Percentiles rank a stretch among this genome's conserved stretches.
phyloP scores from a whole-genome alignment of 2,113 vertebrate genomes.

The Alces alces region DNA sequence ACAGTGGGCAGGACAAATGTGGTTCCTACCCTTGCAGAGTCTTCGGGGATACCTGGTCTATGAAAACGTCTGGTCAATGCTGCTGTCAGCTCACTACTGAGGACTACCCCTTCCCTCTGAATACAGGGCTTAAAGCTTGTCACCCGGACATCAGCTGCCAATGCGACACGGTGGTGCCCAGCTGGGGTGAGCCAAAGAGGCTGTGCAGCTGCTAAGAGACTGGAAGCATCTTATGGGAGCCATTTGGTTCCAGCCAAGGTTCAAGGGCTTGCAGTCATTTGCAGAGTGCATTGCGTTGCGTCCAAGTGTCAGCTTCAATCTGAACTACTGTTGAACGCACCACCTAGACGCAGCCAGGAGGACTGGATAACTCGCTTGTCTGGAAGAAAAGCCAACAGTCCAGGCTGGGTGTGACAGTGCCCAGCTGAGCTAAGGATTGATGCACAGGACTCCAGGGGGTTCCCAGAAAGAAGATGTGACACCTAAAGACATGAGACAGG shows the following conservation, averaged over 20 bases:
- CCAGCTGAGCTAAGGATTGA: not conserved
- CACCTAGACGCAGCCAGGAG: not conserved
- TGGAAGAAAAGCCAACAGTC: not conserved
- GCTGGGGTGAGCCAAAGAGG: not conserved
- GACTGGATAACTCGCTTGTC: not conserved
- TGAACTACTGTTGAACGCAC: not conserved
- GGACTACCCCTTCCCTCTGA: not conserved
- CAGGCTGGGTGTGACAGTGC: not conserved
- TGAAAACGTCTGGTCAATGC: not conserved
- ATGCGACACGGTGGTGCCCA: not conserved
- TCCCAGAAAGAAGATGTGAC: not conserved
- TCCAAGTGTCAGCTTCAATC: not conserved
- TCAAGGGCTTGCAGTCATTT: not conserved
- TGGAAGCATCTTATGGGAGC: not conserved
- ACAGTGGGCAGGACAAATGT: not conserved
- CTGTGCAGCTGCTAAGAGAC: rapidly evolving
- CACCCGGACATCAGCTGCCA: not conserved
- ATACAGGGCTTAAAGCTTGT: not conserved
- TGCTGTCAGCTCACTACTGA: not conserved
- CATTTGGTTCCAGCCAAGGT: not conserved
- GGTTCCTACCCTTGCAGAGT: not conserved
- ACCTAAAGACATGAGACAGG: not conserved
- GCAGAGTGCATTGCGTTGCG: not conserved
- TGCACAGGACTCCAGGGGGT: not conserved
- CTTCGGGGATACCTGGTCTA: rapidly evolving